Evolutionary conservation across 2,113 vertebrate species (phyloP).

Genomic region (Lycaon pictus): DNA sequence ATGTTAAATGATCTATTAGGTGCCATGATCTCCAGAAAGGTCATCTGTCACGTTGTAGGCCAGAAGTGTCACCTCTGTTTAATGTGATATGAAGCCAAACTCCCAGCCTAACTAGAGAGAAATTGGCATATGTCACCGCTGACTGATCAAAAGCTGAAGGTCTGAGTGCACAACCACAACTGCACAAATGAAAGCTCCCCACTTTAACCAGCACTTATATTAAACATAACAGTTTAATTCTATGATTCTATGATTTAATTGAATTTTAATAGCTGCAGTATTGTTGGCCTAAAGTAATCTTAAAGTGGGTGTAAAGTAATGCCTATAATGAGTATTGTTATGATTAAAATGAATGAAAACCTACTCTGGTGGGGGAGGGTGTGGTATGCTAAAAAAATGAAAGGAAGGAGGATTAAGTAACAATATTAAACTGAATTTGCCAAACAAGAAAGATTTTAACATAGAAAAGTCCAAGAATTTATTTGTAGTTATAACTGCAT

Average conservation of each 20-base stretch:
- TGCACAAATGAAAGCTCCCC: neutral
- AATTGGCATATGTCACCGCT: constrained; percentile 49
- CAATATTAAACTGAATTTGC: neutral
- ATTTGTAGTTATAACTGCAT: neutral
- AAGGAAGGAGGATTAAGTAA: neutral
- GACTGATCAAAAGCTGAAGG: constrained; percentile 13
- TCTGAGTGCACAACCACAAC: neutral
- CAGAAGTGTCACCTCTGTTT: constrained; percentile 83
- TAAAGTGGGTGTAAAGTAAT: neutral
- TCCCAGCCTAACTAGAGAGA: constrained; percentile 78
- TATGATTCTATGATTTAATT: neutral
- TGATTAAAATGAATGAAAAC: neutral
- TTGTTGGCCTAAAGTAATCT: neutral
- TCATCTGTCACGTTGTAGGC: constrained; percentile 83
- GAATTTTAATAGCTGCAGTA: neutral
- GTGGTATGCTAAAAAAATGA: neutral
- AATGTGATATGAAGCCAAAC: constrained; percentile 78
- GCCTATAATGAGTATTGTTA: neutral
- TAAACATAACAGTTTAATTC: neutral
- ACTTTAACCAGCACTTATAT: neutral
- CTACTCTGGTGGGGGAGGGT: accelerated
- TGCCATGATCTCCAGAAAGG: constrained; percentile 84
- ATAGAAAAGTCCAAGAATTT: neutral
- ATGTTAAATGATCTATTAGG: constrained; percentile 84
- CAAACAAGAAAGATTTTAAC: neutral